Base-by-base conservation (phyloP, 2,113 vertebrate genomes). In the Prionailurus bengalensis region DNA sequence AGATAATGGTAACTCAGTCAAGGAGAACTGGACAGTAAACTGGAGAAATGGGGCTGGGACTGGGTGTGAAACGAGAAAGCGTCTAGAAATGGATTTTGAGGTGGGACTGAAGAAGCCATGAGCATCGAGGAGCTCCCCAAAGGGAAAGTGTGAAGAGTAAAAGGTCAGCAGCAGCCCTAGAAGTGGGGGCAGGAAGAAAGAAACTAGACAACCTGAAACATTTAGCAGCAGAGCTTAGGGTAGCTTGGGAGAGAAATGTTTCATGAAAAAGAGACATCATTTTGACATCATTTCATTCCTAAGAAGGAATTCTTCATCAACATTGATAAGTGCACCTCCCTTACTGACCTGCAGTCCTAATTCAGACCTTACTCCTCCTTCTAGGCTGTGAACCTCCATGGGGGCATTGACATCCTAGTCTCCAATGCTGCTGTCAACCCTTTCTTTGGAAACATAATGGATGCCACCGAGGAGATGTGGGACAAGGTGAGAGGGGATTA, bases 401-500 rank as follows among this genome's bases (percentile, higher is more conserved):
- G 99, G 0, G 99, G 99, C 5, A 98, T 99, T 17, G 99, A 99
- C 94, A 99, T 99, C 91, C 98, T 99, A 95, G 99, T 99, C 71
- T 99, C 99, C 93, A 99, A 99, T 1, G 99, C 99, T 7, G 99
- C 99, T 0, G 99, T 99, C 91, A 99, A 98, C 94, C 99, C 99
- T 11, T 99, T 99, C 96, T 98, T 99, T 89, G 99, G 99, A 84
- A 99, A 97, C 82, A 98, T 99, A 4, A 84, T 99, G 96, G 99
- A 99, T 31, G 98, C 96, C 86, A 99, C 99, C 0, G 99, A 99
- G 94, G 99, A 98, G 0, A 98, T 99, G 45, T 99, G 99, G 99
- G 99, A 99, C 98, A 99, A 99, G 99, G 99, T 99, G 79, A 89
- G 97, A 87, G 27, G 23, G 36, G 29, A 33, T 74, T 84, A 36